These are phyloP conservation scores for Neocloeon triangulifer DNA, from an alignment of 1,140 invertebrate genomes.

Conservation along the genomic window DNA sequence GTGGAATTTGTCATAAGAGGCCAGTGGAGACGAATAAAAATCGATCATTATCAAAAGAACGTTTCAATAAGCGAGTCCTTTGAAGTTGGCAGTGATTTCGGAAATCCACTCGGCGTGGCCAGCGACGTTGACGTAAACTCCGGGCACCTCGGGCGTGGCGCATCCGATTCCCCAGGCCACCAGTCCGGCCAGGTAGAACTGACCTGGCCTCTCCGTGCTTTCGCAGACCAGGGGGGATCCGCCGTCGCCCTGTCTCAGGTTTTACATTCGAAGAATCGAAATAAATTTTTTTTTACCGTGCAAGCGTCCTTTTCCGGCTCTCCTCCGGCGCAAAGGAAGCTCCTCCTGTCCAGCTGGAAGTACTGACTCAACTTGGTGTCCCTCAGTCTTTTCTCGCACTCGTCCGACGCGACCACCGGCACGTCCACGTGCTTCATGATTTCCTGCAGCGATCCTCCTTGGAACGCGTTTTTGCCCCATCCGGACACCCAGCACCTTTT, in stretches of 20 bases:
- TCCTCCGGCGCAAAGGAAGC: constrained; percentile 55
- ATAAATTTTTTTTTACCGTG: constrained; percentile 22
- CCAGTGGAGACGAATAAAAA: too few species aligned
- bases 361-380: constrained; percentile 34
- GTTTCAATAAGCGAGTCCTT: too few species aligned
- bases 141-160: constrained; percentile 32
- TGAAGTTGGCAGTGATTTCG: too few species aligned
- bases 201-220: constrained; percentile 20
- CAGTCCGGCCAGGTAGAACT: constrained; percentile 35
- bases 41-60: too few species aligned
- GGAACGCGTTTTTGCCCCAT: constrained; percentile 60
- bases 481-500: constrained; percentile 43
- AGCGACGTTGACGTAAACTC: constrained; percentile 39
- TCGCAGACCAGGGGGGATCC: constrained; percentile 50
- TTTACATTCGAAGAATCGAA: constrained; percentile 1
- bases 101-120: constrained; percentile 41
- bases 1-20: not conserved
- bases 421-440: constrained; percentile 46
- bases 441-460: constrained; percentile 33
- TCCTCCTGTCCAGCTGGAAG: constrained; percentile 33
- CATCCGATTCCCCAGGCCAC: constrained; percentile 57
- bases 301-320: constrained; percentile 54
- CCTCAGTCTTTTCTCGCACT: constrained; percentile 35
- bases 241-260: constrained; percentile 50
- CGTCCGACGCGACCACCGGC: constrained; percentile 29